Percentiles rank a stretch among this genome's conserved stretches.
Conservation (phyloP, 2,113 vertebrate species). For the Pangasianodon hypophthalmus region DNA sequence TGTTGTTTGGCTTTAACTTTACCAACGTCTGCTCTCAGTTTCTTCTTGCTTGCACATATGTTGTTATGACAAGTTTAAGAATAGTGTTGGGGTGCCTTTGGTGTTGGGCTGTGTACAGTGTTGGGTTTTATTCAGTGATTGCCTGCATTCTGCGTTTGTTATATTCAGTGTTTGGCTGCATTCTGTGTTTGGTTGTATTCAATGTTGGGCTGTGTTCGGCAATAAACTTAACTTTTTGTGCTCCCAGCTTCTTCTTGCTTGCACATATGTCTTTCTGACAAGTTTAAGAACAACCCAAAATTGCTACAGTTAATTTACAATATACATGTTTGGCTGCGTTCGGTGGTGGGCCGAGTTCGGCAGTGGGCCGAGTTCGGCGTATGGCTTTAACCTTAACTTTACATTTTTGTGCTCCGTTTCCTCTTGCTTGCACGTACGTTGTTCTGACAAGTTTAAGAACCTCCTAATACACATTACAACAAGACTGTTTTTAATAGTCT, state of each 20-base stretch:
- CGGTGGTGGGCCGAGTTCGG: too few relatives aligned
- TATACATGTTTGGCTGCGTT: too few relatives aligned
- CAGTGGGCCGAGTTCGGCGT: not conserved
- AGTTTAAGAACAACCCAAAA: not conserved
- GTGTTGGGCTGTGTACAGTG: not conserved
- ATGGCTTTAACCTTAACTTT: not conserved
- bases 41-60: not conserved
- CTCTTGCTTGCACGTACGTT: not conserved
- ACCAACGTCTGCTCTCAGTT: not conserved
- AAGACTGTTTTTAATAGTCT: not conserved
- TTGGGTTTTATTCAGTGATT: not conserved
- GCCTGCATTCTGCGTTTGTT: not conserved
- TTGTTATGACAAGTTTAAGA: not conserved
- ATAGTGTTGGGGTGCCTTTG: not conserved
- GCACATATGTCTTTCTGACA: not conserved
- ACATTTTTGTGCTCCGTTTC: not conserved
- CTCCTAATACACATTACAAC: not conserved
- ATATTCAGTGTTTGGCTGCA: too few relatives aligned
- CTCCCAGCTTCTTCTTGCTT: not conserved
- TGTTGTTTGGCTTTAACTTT: not conserved
- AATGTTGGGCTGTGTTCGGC: too few relatives aligned
- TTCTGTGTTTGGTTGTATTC: too few relatives aligned
- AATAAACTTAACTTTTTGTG: not conserved
- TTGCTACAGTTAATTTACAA: not conserved
- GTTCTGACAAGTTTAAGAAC: not conserved